Evolutionary conservation across 2,888 invertebrate genomes (phyloP).

Genomic region (Aspidiotus rigidus): DNA sequence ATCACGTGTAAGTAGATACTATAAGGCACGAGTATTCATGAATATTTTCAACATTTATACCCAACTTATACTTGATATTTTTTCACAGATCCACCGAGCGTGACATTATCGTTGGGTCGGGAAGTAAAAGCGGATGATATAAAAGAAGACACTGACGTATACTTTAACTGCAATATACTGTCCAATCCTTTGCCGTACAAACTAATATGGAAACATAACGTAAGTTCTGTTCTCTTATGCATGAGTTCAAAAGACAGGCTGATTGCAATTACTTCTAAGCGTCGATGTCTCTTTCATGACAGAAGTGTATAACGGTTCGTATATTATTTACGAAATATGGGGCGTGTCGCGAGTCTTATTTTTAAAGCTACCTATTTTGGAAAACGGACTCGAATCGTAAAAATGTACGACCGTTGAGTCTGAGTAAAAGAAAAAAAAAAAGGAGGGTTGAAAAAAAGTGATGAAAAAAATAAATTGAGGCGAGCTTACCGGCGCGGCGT

Average conservation of each 20-base stretch:
- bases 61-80: not conserved
- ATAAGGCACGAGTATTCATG: not conserved
- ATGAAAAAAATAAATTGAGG: too few relatives aligned
- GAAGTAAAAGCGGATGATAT: constrained; percentile 69
- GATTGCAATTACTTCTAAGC: too few relatives aligned
- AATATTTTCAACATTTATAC: not conserved
- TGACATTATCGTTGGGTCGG: constrained; percentile 60
- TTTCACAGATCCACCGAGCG: constrained; percentile 57
- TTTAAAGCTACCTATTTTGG: too few relatives aligned
- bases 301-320: too few relatives aligned
- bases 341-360: too few relatives aligned
- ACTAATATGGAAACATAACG: constrained; percentile 71
- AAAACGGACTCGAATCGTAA: too few relatives aligned
- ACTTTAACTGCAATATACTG: constrained; percentile 68
- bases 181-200: constrained; percentile 70
- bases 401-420: too few relatives aligned
- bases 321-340: too few relatives aligned
- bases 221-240: constrained; percentile 47
- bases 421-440: too few relatives aligned
- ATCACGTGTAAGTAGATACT: constrained; percentile 67
- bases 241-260: not conserved
- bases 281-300: too few relatives aligned
- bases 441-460: too few relatives aligned
- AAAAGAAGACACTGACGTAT: constrained; percentile 70
- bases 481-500: too few relatives aligned